These are phyloP conservation scores for Hymenopus coronatus DNA, from an alignment of 2,888 invertebrate genomes.

Conservation along the genomic window DNA sequence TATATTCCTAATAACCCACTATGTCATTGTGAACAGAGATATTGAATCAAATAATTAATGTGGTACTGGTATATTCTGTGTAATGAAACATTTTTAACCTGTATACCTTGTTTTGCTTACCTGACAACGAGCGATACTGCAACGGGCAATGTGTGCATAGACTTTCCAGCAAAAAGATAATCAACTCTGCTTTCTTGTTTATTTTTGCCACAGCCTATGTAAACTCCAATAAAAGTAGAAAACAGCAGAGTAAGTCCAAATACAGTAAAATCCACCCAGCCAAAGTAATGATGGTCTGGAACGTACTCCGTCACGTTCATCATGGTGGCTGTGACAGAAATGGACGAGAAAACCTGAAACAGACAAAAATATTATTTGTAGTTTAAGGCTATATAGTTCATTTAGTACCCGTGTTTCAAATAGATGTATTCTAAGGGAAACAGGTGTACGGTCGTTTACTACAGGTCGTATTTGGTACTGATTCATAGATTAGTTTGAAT, in stretches of 20 bases:
- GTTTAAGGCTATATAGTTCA: no score
- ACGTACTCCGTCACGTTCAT: conserved; percentile 30
- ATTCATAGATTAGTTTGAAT: no score
- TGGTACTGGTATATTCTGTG: no score
- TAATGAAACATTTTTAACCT: no score
- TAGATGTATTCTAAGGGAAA: no score
- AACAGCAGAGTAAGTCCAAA: conserved; percentile 52
- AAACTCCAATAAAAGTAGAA: conserved; percentile 57
- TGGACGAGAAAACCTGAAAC: neutral
- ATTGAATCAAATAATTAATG: no score
- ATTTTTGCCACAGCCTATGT: conserved; percentile 58
- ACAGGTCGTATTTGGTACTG: no score
- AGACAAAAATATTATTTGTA: no score
- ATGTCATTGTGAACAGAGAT: no score
- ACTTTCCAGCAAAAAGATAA: conserved; percentile 69
- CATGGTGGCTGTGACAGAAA: neutral
- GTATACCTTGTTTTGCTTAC: conserved; percentile 45
- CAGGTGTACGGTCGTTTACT: no score
- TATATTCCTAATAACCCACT: no score
- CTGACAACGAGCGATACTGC: conserved; percentile 71
- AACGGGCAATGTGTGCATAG: conserved; percentile 70
- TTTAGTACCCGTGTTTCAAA: no score
- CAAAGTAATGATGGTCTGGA: conserved; percentile 43
- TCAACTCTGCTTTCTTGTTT: conserved; percentile 63
- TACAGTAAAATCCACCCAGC: conserved; percentile 56